phyloP scores from a whole-genome alignment of 2,113 vertebrate genomes.

The Tenebrosternarchus preto region DNA sequence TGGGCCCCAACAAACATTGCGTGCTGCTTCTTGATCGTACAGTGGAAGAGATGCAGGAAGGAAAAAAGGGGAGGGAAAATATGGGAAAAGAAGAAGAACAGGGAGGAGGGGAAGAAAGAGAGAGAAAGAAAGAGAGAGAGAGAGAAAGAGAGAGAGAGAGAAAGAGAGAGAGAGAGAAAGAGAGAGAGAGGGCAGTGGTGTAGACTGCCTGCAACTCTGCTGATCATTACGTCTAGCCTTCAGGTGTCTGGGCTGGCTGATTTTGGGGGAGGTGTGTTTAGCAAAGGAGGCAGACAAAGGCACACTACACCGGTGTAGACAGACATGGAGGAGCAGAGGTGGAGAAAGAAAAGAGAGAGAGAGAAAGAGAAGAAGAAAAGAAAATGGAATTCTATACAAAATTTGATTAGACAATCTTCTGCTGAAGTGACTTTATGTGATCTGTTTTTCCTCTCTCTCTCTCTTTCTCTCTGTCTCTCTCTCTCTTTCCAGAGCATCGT shows the following conservation, averaged over 20 bases:
- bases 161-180: slow-evolving; percentile 50
- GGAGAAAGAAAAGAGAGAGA: slow-evolving; percentile 54
- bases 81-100: slow-evolving; percentile 23
- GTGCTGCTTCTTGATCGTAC: slow-evolving; percentile 81
- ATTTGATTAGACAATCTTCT: slow-evolving; percentile 71
- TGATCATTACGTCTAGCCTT: slow-evolving; percentile 96
- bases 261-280: slow-evolving; percentile 79
- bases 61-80: neutral
- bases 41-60: slow-evolving; percentile 53
- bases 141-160: slow-evolving; percentile 34
- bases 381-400: slow-evolving; percentile 71
- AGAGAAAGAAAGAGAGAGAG: no score
- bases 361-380: slow-evolving; percentile 51
- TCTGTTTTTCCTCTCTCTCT: slow-evolving; percentile 62
- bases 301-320: slow-evolving; percentile 70
- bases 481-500: slow-evolving; percentile 73
- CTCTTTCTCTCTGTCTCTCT: no score
- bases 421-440: slow-evolving; percentile 79
- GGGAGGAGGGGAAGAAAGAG: neutral
- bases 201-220: slow-evolving; percentile 89
- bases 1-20: slow-evolving; percentile 74
- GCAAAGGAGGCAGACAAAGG: slow-evolving; percentile 90
- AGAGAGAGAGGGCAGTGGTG: slow-evolving; percentile 75
- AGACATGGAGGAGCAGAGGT: slow-evolving; percentile 35
- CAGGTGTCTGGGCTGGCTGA: slow-evolving; percentile 79